Evolutionary conservation across 2,888 invertebrate species (phyloP).

Genomic region (Leptopterna dolabrata): DNA sequence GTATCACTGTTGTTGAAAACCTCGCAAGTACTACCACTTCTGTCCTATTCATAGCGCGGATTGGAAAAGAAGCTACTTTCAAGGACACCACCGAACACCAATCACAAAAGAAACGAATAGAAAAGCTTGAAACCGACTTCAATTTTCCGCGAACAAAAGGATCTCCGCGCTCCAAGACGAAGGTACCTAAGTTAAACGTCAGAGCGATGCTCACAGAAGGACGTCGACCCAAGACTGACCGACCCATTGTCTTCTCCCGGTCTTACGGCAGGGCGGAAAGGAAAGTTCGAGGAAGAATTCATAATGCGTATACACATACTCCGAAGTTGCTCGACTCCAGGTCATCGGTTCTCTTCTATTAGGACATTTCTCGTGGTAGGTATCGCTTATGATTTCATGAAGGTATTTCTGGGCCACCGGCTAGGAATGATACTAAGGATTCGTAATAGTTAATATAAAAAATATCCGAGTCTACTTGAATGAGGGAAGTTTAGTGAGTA

Average conservation of each 20-base stretch:
- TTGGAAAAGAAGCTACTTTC: background rate
- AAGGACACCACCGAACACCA: background rate
- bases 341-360: background rate
- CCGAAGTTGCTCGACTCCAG: background rate
- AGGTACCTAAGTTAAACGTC: background rate
- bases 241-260: constrained; percentile 20
- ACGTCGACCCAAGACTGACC: constrained; percentile 41
- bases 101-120: background rate
- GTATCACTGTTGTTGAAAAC: background rate
- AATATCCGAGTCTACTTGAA: too few relatives aligned
- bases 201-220: background rate
- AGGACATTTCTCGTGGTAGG: background rate
- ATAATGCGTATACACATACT: constrained; percentile 21
- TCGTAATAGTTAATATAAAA: too few relatives aligned
- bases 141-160: background rate
- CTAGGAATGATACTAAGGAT: background rate
- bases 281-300: constrained; percentile 35
- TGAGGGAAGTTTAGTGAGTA: too few relatives aligned
- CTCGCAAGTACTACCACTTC: background rate
- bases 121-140: background rate
- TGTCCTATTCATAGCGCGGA: background rate
- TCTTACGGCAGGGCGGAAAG: background rate
- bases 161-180: background rate
- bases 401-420: background rate
- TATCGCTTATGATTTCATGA: background rate